Percentiles rank a stretch among this genome's conserved stretches.
These are phyloP conservation scores for Carposina sasakii DNA, from an alignment of 1,140 invertebrate species.

Conservation along the genomic window DNA sequence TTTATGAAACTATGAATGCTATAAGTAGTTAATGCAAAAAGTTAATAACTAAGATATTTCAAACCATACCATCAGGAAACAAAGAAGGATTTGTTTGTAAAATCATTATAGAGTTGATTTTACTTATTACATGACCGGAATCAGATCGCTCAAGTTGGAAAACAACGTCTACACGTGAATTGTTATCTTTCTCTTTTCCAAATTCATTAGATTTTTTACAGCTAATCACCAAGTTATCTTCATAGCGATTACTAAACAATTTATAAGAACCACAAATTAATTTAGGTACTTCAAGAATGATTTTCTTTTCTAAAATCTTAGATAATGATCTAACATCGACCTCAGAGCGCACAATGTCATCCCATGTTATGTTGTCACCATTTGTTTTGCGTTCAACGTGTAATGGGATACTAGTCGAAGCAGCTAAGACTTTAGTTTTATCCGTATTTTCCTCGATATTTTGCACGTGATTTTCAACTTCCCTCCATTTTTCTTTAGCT, in stretches of 20 bases:
- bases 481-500: constrained; percentile 56
- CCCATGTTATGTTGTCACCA: constrained; percentile 31
- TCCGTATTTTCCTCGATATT: constrained; percentile 10
- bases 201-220: constrained; percentile 28
- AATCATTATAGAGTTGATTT: constrained; percentile 45
- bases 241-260: constrained; percentile 36
- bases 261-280: constrained; percentile 42
- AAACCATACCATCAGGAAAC: no score
- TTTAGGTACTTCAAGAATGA: constrained; percentile 51
- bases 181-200: constrained; percentile 9
- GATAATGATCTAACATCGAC: constrained; percentile 48
- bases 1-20: no score
- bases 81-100: constrained; percentile 24
- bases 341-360: constrained; percentile 53
- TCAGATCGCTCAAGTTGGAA: constrained; percentile 37
- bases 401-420: constrained; percentile 40
- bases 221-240: constrained; percentile 44
- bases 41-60: no score
- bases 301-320: constrained; percentile 55
- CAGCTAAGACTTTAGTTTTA: constrained; percentile 36
- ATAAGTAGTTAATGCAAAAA: no score
- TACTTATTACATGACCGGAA: constrained; percentile 34
- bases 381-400: constrained; percentile 32
- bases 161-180: constrained; percentile 38
- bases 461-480: constrained; percentile 20